Evolutionary conservation across 2,888 invertebrate genomes (phyloP).

Genomic region (Gastracanthus pulcherrimus): DNA sequence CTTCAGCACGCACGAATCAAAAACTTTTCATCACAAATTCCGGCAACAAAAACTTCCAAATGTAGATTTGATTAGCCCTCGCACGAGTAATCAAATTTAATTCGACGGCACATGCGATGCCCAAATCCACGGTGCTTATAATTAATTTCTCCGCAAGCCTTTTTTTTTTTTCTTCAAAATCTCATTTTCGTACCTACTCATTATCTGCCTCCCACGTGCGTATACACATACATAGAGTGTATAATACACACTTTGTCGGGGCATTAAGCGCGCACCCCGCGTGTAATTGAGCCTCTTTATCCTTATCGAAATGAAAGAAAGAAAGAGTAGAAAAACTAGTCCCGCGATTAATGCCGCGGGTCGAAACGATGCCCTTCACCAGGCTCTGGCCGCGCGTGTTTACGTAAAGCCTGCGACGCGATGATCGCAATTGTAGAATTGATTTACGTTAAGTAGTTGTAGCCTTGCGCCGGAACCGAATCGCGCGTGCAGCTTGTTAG

Average conservation of each 20-base stretch:
- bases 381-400: background rate
- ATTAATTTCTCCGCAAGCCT: background rate
- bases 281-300: constrained; percentile 1
- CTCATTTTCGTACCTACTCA: background rate
- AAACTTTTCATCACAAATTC: background rate
- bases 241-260: background rate
- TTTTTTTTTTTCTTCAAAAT: too few relatives aligned
- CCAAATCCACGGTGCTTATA: too few relatives aligned
- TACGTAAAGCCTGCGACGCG: background rate
- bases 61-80: background rate
- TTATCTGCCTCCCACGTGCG: background rate
- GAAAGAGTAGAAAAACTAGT: too few relatives aligned
- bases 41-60: background rate
- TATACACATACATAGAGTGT: background rate
- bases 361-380: constrained; percentile 19
- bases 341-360: background rate
- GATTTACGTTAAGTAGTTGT: too few relatives aligned
- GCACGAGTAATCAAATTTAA: background rate
- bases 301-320: background rate
- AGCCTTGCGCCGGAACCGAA: too few relatives aligned
- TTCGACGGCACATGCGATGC: background rate
- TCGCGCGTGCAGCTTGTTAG: too few relatives aligned
- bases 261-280: background rate
- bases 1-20: too few relatives aligned
- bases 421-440: too few relatives aligned